Base-by-base conservation (phyloP, 53 echinoderm and acorn worm species). In the Stichopus horrens region DNA sequence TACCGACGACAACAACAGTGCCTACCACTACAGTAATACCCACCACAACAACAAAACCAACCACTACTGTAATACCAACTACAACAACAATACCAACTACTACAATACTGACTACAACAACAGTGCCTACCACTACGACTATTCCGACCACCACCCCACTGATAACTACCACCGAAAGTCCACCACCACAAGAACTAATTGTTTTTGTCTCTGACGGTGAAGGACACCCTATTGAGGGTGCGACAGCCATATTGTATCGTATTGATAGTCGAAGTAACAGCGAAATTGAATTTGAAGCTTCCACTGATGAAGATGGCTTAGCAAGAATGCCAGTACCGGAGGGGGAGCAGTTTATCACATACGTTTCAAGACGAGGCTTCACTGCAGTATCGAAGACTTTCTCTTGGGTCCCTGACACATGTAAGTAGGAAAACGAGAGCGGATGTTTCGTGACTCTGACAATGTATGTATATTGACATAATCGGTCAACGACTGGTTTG, bases 151-250 rank as follows among this genome's bases (percentile, higher is more conserved):
- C 71, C 14, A 68, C 86, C 6, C 16, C 53, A 86, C 7, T 6
- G 52, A 7, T 53, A 68, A 86, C 73, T 9, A 23, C 86, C 52
- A 68, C 73, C 19, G 74, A 74, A 9, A 4, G 14, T 1, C 75
- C 74, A 54, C 87, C 87, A 73, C 74, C 75, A 21, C 75, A 54
- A 6, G 87, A 87, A 55, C 22, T 87, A 7, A 74, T 56, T 23
- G 74, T 87, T 9, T 54, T 58, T 8, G 18, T 11, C 1, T 18
- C n/a, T 4, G 87, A 87, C 18, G 54, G 53, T 4, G 19, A 55
- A 9, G n/a, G 4, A 6, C 18, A 55, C 6, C n/a, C 54, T 21
- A 18, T 87, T 14, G 18, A 1, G 6, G 74, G 56, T 21, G 75
- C 87, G 0, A 58, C 13, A 10, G 87, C 74, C 0, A 52, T 53